These are phyloP conservation scores for Heliopora coerulea DNA, from an alignment of 92 coral and sea anemone genomes.

Conservation along the genomic window DNA sequence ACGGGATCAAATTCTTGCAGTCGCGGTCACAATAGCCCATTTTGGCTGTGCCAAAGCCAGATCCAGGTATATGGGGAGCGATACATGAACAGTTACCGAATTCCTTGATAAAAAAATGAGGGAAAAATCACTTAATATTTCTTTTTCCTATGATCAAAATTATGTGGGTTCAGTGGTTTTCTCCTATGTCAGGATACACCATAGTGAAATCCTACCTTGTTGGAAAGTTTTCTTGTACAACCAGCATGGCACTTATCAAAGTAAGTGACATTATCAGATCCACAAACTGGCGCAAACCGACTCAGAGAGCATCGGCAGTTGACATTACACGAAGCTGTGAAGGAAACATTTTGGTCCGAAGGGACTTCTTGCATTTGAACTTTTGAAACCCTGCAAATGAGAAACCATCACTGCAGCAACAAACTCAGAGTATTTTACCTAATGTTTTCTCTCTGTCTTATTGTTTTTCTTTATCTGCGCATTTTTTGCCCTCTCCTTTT, in stretches of 20 bases:
- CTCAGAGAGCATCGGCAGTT: conserved; percentile 75
- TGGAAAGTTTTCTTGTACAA: conserved; percentile 38
- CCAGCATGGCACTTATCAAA: conserved; percentile 91
- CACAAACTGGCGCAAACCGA: conserved; percentile 77
- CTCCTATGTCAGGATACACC: no score
- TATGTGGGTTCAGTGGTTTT: no score
- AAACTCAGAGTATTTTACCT: no score
- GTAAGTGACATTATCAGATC: conserved; percentile 67
- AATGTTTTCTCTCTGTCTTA: no score
- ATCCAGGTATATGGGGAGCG: conserved; percentile 38
- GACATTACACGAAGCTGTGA: conserved; percentile 59
- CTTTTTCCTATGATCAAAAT: no score
- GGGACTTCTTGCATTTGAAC: no score
- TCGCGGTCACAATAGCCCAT: conserved; percentile 71
- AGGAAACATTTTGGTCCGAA: neutral
- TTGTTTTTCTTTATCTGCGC: no score
- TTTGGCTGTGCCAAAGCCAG: conserved; percentile 56
- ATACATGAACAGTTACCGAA: neutral
- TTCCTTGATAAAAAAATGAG: neutral
- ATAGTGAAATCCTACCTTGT: no score
- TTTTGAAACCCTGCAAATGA: no score
- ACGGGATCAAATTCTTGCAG: conserved; percentile 70
- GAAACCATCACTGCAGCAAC: no score
- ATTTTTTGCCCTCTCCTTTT: no score
- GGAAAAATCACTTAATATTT: no score